phyloP scores from a whole-genome alignment of 1,140 invertebrate genomes.

The Drosophila parvula region DNA sequence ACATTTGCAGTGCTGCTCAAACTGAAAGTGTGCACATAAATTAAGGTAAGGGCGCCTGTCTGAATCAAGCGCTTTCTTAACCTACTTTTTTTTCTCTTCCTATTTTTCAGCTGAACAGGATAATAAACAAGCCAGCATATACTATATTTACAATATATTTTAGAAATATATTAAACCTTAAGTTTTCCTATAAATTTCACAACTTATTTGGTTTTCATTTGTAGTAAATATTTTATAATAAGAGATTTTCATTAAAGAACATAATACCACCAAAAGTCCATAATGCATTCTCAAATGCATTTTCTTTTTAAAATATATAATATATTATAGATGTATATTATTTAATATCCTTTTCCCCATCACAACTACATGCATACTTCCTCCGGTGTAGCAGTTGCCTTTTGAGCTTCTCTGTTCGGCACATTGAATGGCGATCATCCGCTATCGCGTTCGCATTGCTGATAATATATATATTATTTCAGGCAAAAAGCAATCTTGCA shows the following conservation, averaged over 20 bases:
- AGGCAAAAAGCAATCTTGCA: constrained; percentile 68
- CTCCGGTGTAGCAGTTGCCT: constrained; percentile 16
- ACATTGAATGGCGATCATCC: constrained; percentile 38
- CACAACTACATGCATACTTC: too few relatives aligned
- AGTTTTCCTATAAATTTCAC: too few relatives aligned
- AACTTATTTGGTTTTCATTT: too few relatives aligned
- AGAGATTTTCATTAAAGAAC: too few relatives aligned
- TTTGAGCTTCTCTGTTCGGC: constrained; percentile 39
- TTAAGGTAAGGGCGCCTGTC: constrained; percentile 56
- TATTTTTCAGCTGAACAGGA: constrained; percentile 6
- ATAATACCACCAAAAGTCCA: too few relatives aligned
- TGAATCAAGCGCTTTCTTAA: constrained; percentile 63
- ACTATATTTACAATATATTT: not conserved
- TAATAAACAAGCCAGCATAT: not conserved
- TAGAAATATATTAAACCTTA: not conserved
- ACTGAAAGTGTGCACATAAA: constrained; percentile 76
- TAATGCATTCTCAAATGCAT: too few relatives aligned
- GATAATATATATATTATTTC: constrained; percentile 16
- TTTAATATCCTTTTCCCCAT: not conserved
- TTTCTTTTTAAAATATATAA: too few relatives aligned
- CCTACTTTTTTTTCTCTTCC: constrained; percentile 49
- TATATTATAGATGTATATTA: not conserved
- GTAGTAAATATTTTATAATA: too few relatives aligned
- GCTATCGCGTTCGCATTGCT: constrained; percentile 7
- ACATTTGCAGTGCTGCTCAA: constrained; percentile 59